Evolutionary conservation across 2,113 vertebrate genomes (phyloP).

Genomic region (Semicossyphus pulcher): DNA sequence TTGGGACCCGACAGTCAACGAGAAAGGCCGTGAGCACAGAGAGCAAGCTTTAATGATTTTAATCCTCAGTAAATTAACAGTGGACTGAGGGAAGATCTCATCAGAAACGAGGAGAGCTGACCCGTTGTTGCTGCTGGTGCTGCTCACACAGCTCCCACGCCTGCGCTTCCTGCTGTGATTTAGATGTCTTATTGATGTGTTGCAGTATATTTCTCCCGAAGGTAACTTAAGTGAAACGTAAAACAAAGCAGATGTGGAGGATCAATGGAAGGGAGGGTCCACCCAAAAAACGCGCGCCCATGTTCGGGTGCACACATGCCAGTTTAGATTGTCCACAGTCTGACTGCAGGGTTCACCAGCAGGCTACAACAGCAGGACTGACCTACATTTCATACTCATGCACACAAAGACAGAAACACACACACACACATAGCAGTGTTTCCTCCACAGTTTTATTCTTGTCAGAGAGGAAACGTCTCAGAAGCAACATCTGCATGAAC

Average conservation of each 20-base stretch:
- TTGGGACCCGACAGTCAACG: slow-evolving; percentile 13
- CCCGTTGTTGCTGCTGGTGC: slow-evolving; percentile 22
- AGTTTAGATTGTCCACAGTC: slow-evolving; percentile 53
- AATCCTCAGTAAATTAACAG: slow-evolving; percentile 68
- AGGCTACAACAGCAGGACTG: slow-evolving; percentile 71
- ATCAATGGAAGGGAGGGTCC: slow-evolving; percentile 20
- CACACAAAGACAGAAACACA: slow-evolving; percentile 7
- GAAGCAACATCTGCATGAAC: slow-evolving; percentile 42
- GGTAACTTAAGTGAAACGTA: not conserved
- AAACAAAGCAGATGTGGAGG: slow-evolving; percentile 1
- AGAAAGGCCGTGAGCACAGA: slow-evolving; percentile 27
- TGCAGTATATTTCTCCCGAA: not conserved
- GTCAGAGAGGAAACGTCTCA: slow-evolving; percentile 24
- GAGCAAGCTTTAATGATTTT: slow-evolving; percentile 63
- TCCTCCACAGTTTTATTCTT: slow-evolving; percentile 11
- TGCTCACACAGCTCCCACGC: slow-evolving; percentile 31
- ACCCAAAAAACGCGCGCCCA: not conserved
- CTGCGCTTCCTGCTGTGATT: slow-evolving; percentile 31
- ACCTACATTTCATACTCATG: slow-evolving; percentile 77
- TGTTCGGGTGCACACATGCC: slow-evolving; percentile 33
- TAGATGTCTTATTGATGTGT: slow-evolving; percentile 32
- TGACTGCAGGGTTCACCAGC: slow-evolving; percentile 71
- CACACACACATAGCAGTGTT: slow-evolving; percentile 13
- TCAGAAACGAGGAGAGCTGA: slow-evolving; percentile 51
- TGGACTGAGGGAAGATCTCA: slow-evolving; percentile 45